These are phyloP conservation scores for Pseudomyrmex sp. DNA, from an alignment of 1,140 invertebrate genomes.

Conservation along the genomic window DNA sequence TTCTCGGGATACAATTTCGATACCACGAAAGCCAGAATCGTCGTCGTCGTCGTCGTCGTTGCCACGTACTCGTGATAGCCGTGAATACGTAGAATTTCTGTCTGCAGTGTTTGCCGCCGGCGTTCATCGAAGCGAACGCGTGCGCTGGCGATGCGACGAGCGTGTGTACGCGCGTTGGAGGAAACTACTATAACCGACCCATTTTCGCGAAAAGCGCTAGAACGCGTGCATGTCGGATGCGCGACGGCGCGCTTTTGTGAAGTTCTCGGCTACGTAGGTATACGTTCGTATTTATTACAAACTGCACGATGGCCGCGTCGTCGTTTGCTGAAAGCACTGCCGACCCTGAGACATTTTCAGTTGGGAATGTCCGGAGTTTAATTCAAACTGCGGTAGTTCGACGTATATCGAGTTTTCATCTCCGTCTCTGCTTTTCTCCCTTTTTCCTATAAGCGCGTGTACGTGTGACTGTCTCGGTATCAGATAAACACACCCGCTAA, in stretches of 20 bases:
- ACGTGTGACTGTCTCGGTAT: background rate
- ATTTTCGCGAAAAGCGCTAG: constrained; percentile 41
- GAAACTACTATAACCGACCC: constrained; percentile 36
- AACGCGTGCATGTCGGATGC: constrained; percentile 42
- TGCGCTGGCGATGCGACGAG: constrained; percentile 12
- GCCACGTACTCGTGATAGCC: constrained; percentile 46
- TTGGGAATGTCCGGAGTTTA: constrained; percentile 46
- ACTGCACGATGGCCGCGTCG: constrained; percentile 21
- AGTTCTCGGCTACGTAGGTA: constrained; percentile 13
- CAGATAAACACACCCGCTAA: constrained; percentile 32
- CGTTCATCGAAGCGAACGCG: constrained; percentile 42
- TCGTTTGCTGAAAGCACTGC: constrained; percentile 43
- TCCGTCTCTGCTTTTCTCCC: background rate
- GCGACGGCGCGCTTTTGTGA: background rate
- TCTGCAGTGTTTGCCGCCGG: constrained; percentile 55
- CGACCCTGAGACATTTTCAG: constrained; percentile 58
- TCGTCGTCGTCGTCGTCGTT: constrained; percentile 36
- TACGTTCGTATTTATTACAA: constrained; percentile 5
- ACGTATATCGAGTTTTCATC: constrained; percentile 37
- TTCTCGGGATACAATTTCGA: constrained; percentile 51
- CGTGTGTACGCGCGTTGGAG: background rate
- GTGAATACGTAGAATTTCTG: constrained; percentile 54
- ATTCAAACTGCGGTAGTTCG: constrained; percentile 39
- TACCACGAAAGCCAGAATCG: constrained; percentile 44
- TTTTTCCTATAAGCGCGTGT: background rate